Evolutionary conservation across 2,113 vertebrate genomes (phyloP), one percentile per base, ranked within the genome.

Genomic region (Pygoscelis antarcticus): DNA sequence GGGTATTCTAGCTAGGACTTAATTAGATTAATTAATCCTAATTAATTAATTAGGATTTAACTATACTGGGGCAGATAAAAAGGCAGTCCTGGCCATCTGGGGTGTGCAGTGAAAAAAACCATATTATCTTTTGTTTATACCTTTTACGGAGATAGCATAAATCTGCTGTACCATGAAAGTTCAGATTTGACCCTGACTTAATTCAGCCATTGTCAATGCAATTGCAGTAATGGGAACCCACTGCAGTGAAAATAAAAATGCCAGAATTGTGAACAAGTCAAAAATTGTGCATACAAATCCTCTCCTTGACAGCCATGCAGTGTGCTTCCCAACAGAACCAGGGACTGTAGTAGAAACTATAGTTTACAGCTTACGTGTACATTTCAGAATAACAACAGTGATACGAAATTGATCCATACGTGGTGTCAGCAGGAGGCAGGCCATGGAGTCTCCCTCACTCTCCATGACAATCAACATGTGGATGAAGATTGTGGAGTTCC

Each of bases 11-110:
- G 10, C 46, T 57, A 82, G 13, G 9, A 89, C 3, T 76, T 78
- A 66, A 49, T 44, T 89, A 87, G 57, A 85, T 68, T 51, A 78
- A 81, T 93, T 83, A 82, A 70, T 47, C 36, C 42, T 92, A 70
- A 90, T 75, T 78, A 87, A 95, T 89, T 74, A 71, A 82, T 76
- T 60, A 79, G 42, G 32, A 92, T 88, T 88, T 72, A 86, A 90
- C 29, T 65, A 68, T 70, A 71, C 21, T 58, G 13, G 27, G 42
- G 12, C 54, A 92, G 32, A 61, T 26, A 72, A 80, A 93, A 91
- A 83, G 34, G n/a, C 38, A 90, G n/a, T 55, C n/a, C 38, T 83
- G 38, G n/a, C 22, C 68, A 88, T n/a, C 38, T 62, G 46, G n/a
- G 14, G 4, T 61, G 5, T 29, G 29, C 68, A 93, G 47, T 40